A percentile compares a stretch with the other conserved stretches of the same genome.
These are phyloP conservation scores for Idaea aversata DNA, from an alignment of 2,888 invertebrate species.

Conservation along the genomic window DNA sequence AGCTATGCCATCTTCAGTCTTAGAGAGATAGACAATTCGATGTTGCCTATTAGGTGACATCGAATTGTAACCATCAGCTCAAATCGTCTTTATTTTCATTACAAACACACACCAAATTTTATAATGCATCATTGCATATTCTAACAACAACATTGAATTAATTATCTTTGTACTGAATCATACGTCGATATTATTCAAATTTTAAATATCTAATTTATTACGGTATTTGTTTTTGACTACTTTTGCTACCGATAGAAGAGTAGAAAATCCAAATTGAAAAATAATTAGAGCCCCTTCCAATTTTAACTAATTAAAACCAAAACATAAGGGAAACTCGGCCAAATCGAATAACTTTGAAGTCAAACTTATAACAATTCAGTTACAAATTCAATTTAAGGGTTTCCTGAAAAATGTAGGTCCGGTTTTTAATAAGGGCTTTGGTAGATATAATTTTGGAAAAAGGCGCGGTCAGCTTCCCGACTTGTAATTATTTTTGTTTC, in stretches of 20 bases:
- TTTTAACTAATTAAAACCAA: not conserved
- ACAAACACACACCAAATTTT: too few species aligned
- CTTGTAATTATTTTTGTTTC: conserved; percentile 7
- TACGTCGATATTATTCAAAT: too few species aligned
- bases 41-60: too few species aligned
- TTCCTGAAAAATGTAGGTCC: conserved; percentile 2
- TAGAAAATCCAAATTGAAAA: not conserved
- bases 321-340: not conserved
- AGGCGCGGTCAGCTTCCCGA: conserved; percentile 3
- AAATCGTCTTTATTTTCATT: too few species aligned
- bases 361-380: not conserved
- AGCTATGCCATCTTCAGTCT: too few species aligned
- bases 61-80: too few species aligned
- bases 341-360: not conserved
- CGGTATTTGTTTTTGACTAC: conserved; percentile 15
- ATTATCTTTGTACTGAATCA: too few species aligned
- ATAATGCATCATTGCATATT: too few species aligned
- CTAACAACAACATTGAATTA: too few species aligned
- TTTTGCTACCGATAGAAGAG: not conserved
- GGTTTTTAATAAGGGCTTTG: not conserved
- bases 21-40: too few species aligned
- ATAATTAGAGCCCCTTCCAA: conserved; percentile 1
- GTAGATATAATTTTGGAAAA: conserved; percentile 8
- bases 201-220: not conserved
- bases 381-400: conserved; percentile 4